A percentile compares a stretch with the other conserved stretches of the same genome.
phyloP scores from a whole-genome alignment of 1,140 invertebrate species.

The Habropoda laboriosa region DNA sequence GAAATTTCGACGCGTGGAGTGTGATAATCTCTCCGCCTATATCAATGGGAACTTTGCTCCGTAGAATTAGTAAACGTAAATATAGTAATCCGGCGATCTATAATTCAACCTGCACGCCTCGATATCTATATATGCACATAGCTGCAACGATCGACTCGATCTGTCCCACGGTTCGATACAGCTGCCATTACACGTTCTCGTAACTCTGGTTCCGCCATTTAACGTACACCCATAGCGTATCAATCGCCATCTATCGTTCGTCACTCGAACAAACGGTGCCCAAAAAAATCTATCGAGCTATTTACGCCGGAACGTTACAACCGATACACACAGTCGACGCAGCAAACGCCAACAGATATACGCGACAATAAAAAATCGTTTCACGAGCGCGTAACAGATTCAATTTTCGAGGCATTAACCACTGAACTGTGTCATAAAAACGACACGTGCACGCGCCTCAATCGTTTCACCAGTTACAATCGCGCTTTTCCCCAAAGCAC shows the following conservation, averaged over 20 bases:
- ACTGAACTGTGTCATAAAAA: conserved; percentile 12
- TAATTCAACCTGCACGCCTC: no score
- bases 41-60: background rate
- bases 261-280: background rate
- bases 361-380: background rate
- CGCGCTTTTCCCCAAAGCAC: background rate
- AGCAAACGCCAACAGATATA: background rate
- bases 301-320: background rate
- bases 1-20: background rate
- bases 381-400: background rate
- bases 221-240: background rate
- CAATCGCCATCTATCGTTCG: background rate
- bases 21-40: background rate
- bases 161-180: no score
- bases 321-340: no score
- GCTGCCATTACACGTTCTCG: no score
- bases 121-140: no score
- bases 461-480: background rate
- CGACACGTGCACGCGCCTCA: background rate
- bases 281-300: background rate
- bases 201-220: background rate
- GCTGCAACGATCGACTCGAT: no score
- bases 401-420: conserved; percentile 24
- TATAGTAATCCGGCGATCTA: background rate
- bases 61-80: background rate